Conservation (phyloP, 1,140 invertebrate genomes). For the Panonychus citri region DNA sequence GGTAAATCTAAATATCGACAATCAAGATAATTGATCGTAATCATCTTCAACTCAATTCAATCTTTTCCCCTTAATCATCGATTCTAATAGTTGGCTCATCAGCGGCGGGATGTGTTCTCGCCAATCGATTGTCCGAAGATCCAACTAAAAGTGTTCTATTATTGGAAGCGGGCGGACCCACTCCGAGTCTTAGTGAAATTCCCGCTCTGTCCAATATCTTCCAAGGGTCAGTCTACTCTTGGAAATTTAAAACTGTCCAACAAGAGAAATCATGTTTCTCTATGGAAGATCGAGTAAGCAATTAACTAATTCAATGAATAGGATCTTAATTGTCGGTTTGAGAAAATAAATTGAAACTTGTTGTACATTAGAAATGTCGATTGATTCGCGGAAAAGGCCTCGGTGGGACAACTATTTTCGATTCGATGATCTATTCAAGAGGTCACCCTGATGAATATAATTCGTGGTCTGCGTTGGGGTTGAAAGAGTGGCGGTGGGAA, state of each 20-base stretch:
- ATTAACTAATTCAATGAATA: too few species aligned
- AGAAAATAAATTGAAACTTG: too few species aligned
- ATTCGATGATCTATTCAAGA: slow-evolving; percentile 86
- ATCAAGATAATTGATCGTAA: too few species aligned
- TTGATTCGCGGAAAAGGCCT: slow-evolving; percentile 38
- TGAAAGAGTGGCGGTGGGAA: slow-evolving; percentile 70
- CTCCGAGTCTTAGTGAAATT: slow-evolving; percentile 50
- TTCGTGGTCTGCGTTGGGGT: slow-evolving; percentile 66
- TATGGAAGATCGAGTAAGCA: slow-evolving; percentile 12
- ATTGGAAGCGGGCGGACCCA: slow-evolving; percentile 45
- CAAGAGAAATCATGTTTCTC: slow-evolving; percentile 19
- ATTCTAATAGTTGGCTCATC: slow-evolving; percentile 20
- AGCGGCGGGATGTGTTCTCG: slow-evolving; percentile 39
- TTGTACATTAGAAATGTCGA: background rate
- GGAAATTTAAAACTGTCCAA: slow-evolving; percentile 21
- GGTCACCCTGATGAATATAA: slow-evolving; percentile 83
- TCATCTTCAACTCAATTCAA: too few species aligned
- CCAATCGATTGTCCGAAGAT: slow-evolving; percentile 32
- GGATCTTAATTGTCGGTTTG: too few species aligned
- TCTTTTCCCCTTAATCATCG: too few species aligned
- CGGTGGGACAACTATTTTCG: slow-evolving; percentile 59
- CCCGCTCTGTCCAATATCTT: background rate
- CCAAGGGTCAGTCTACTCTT: slow-evolving; percentile 14
- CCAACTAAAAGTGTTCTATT: slow-evolving; percentile 33
- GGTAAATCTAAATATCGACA: too few species aligned